phyloP scores from a whole-genome alignment of 2,113 vertebrate genomes.

The Toxotes jaculatrix region DNA sequence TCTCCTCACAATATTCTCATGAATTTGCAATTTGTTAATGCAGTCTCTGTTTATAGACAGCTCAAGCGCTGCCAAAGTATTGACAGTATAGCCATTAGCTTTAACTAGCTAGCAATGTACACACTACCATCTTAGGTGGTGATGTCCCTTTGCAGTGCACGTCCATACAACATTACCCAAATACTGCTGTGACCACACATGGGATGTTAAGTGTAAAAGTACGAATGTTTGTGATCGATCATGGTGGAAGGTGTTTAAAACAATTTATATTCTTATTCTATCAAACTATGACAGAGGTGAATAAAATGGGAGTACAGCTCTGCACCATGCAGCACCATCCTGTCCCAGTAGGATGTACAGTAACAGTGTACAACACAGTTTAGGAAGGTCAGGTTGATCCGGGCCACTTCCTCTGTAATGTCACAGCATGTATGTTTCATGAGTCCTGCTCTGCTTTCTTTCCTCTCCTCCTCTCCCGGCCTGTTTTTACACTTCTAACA shows the following conservation, averaged over 20 bases:
- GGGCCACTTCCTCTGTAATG: constrained; percentile 25
- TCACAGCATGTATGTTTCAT: constrained; percentile 52
- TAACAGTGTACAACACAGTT: constrained; percentile 22
- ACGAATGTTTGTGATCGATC: background rate
- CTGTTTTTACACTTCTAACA: constrained; percentile 57
- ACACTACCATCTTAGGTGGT: background rate
- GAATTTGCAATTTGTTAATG: too few relatives aligned
- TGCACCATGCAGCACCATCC: background rate
- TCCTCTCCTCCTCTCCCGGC: background rate
- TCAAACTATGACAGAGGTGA: background rate
- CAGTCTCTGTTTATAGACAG: too few relatives aligned
- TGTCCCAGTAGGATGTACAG: constrained; percentile 10
- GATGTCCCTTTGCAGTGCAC: background rate
- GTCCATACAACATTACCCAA: background rate
- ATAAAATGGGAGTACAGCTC: constrained; percentile 3
- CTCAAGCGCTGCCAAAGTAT: too few relatives aligned
- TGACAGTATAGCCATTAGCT: too few relatives aligned
- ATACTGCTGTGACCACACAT: background rate
- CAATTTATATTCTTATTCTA: background rate
- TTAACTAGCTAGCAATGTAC: too few relatives aligned
- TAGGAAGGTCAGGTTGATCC: constrained; percentile 38
- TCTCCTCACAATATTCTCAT: too few relatives aligned
- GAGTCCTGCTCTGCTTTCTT: constrained; percentile 18
- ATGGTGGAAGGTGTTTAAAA: background rate
- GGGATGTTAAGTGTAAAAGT: background rate